Evolutionary conservation across 1,140 invertebrate species (phyloP).

Genomic region (Nephila pilipes): DNA sequence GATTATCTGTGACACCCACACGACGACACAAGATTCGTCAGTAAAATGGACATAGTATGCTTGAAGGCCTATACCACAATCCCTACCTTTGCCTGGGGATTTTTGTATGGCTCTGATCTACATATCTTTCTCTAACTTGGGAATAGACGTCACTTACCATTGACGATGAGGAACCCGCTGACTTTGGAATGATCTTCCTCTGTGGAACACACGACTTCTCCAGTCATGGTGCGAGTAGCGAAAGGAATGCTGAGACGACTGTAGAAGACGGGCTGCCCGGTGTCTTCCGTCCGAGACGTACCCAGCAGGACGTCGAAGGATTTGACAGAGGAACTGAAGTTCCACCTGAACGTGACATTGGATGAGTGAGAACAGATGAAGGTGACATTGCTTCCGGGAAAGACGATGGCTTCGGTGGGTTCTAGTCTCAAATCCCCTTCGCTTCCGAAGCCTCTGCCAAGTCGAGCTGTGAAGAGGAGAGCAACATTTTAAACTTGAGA

Average conservation of each 20-base stretch:
- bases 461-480: not conserved
- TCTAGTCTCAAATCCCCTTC: slow-evolving; percentile 30
- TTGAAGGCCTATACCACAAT: too few species aligned
- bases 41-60: too few species aligned
- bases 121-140: too few species aligned
- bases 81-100: too few species aligned
- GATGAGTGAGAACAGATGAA: slow-evolving; percentile 44
- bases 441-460: not conserved
- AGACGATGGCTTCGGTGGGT: slow-evolving; percentile 58
- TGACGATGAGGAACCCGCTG: slow-evolving; percentile 52
- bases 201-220: slow-evolving; percentile 21
- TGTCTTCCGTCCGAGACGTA: not conserved
- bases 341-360: slow-evolving; percentile 48
- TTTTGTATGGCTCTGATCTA: too few species aligned
- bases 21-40: too few species aligned
- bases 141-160: slow-evolving; percentile 10
- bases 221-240: slow-evolving; percentile 28
- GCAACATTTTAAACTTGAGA: not conserved
- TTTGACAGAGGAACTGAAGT: slow-evolving; percentile 17
- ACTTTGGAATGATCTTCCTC: not conserved
- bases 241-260: slow-evolving; percentile 26
- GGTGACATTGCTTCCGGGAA: slow-evolving; percentile 53
- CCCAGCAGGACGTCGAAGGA: not conserved
- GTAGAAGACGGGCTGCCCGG: not conserved
- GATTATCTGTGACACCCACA: too few species aligned